Base-by-base conservation (phyloP, 2,113 vertebrate genomes). In the Pseudopipra pipra region DNA sequence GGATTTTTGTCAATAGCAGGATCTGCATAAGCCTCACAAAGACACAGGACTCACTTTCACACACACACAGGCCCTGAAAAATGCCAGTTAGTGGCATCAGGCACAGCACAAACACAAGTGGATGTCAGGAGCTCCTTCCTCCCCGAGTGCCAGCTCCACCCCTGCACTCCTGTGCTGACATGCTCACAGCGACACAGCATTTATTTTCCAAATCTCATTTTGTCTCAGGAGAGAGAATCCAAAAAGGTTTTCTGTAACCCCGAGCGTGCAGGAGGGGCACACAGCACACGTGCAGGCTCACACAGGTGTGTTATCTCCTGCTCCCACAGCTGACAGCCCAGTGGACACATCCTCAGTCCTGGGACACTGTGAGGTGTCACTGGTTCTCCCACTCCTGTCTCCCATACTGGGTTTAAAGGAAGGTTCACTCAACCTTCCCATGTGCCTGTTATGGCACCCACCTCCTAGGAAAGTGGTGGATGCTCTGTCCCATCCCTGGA, bases 121-220 rank as follows among this genome's bases (percentile, higher is more conserved):
- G 79, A 59, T 44, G 37, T 65, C 95, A 83, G 41, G 54, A 85
- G 81, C 14, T 11, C 25, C 72, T 86, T 86, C 80, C 91, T 76
- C 49, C 39, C 54, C 1, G 0, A 65, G 10, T 20, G 31, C 33
- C 90, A 93, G 87, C 89, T 84, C 91, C 94, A 92, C 74, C 94
- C 81, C 85, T 66, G 74, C 59, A 41, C 37, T 84, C 94, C 94
- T 95, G 96, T 11, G 52, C 56, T 63, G 88, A 91, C 97, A 97
- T 6, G 95, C 59, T 90, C 75, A 22, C 18, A 75, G 73, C 43
- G 72, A 30, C 13, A 15, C 47, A 35, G 37, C 18, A 31, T 68
- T 70, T 67, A 56, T 85, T 96, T 86, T 91, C 87, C 93, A 93
- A 82, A 52, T 82, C 66, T 47, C 85, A 74, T 90, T 97, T 93